These are phyloP conservation scores for Gymnoscelis rufifasciata DNA, from an alignment of 2,888 invertebrate species.

Conservation along the genomic window DNA sequence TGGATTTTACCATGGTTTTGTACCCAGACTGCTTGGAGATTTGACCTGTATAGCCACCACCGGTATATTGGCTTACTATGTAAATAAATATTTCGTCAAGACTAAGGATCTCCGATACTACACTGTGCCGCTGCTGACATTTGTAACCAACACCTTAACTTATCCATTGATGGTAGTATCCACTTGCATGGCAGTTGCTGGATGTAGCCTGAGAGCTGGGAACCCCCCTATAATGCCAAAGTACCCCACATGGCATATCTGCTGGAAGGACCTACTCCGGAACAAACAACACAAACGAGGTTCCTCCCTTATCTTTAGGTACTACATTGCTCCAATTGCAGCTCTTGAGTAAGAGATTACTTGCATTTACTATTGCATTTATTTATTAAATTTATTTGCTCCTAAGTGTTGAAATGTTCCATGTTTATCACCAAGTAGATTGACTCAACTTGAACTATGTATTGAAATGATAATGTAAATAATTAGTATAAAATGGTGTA, in stretches of 20 bases:
- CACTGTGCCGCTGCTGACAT: constrained; percentile 79
- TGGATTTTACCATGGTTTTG: constrained; percentile 92
- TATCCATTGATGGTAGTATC: constrained; percentile 96
- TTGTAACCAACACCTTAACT: constrained; percentile 90
- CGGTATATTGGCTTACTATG: constrained; percentile 84
- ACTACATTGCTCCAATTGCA: constrained; percentile 75
- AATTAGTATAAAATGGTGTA: constrained; percentile 70
- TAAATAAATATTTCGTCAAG: constrained; percentile 89
- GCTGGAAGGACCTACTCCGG: constrained; percentile 87
- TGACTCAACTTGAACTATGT: constrained; percentile 43
- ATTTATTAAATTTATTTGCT: constrained; percentile 66
- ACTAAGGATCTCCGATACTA: constrained; percentile 82
- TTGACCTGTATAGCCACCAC: constrained; percentile 88
- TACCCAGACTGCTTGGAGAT: constrained; percentile 92
- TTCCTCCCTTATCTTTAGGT: constrained; percentile 89
- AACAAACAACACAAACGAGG: constrained; percentile 91
- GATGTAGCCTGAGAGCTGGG: constrained; percentile 88
- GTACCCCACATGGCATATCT: constrained; percentile 89
- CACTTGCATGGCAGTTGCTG: constrained; percentile 92
- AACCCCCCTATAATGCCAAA: constrained; percentile 90
- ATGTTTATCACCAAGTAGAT: constrained; percentile 69
- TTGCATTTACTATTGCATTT: constrained; percentile 36
- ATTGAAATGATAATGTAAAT: constrained; percentile 69
- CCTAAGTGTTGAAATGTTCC: constrained; percentile 76
- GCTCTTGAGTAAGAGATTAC: constrained; percentile 52